These are phyloP conservation scores for Crenichthys baileyi DNA, from an alignment of 2,797 vertebrate species.

Conservation along the genomic window DNA sequence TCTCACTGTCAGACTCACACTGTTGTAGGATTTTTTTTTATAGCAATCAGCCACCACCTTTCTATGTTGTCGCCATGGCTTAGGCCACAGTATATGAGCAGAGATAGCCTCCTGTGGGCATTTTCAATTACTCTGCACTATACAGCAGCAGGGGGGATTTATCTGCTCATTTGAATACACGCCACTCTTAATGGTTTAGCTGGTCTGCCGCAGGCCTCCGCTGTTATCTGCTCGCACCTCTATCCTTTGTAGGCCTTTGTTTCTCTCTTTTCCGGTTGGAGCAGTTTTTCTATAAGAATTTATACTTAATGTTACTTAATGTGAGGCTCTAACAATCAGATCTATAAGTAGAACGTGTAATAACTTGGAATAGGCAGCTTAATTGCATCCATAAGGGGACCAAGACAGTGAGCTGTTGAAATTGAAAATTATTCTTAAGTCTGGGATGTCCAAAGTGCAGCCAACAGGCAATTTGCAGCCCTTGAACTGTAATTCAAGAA, in stretches of 20 bases:
- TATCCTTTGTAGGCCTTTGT: constrained; percentile 62
- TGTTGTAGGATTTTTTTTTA: constrained; percentile 41
- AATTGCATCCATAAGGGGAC: constrained; percentile 19
- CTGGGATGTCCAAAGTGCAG: too few relatives aligned
- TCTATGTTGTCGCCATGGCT: constrained; percentile 59
- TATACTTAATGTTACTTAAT: constrained; percentile 51
- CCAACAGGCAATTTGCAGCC: too few relatives aligned
- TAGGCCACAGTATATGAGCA: constrained; percentile 63
- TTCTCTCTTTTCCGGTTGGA: constrained; percentile 55
- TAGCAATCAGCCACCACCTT: constrained; percentile 54
- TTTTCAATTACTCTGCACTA: constrained; percentile 78
- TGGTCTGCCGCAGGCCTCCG: constrained; percentile 73
- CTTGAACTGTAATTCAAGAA: background rate
- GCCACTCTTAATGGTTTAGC: constrained; percentile 77
- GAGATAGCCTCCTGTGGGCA: constrained; percentile 74
- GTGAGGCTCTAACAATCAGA: constrained; percentile 51
- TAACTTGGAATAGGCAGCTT: constrained; percentile 30
- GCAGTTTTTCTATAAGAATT: constrained; percentile 55
- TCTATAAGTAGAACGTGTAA: constrained; percentile 48
- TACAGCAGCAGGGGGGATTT: constrained; percentile 70
- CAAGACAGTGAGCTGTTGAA: background rate
- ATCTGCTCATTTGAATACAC: constrained; percentile 81
- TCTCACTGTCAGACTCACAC: constrained; percentile 42
- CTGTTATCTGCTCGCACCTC: constrained; percentile 66
- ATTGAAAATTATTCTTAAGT: background rate